Evolutionary conservation across 2,113 vertebrate species (phyloP), one percentile per base, ranked within the genome.

Genomic region (Peromyscus leucopus): DNA sequence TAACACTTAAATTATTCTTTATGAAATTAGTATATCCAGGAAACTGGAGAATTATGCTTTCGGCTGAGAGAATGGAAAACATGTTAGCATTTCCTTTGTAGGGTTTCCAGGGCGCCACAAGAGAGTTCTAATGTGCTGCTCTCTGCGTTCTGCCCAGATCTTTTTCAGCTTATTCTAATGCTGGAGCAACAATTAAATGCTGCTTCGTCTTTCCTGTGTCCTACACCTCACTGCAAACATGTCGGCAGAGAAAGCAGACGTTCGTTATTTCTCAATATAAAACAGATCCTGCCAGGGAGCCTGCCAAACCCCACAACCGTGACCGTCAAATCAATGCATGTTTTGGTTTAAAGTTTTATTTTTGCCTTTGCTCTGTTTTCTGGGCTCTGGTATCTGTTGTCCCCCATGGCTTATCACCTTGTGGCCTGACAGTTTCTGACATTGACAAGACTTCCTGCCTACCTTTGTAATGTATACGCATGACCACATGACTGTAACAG

Each of bases 21-120:
- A 97, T 97, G 94, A 98, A 97, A 91, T 97, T 97, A 97, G 89
- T 96, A 96, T 94, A 96, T 97, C 86, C 24, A 97, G 90, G 92
- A 98, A 97, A 89, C 96, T 31, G 96, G 91, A 98, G 91, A 95
- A 96, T 79, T 96, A 90, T 92, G 42, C 76, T 97, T 97, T 96
- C 91, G 71, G 92, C 96, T 92, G 79, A 86, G 72, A 83, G 76
- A 97, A 96, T 97, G 90, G 94, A 93, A 97, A 97, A 97, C 96
- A 91, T 78, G 69, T 79, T 97, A 76, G 19, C 0, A 4, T 98
- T 98, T 97, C 57, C 84, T 98, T 93, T 98, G 97, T 90, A 87
- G 67, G 93, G 63, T 72, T 98, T 98, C 98, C 96, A 97, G 94
- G 89, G 79, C 93, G 61, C 72, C 85, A 74, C 69, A 67, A 85